phyloP scores from a whole-genome alignment of 2,797 vertebrate species.

The Meda fulgida region DNA sequence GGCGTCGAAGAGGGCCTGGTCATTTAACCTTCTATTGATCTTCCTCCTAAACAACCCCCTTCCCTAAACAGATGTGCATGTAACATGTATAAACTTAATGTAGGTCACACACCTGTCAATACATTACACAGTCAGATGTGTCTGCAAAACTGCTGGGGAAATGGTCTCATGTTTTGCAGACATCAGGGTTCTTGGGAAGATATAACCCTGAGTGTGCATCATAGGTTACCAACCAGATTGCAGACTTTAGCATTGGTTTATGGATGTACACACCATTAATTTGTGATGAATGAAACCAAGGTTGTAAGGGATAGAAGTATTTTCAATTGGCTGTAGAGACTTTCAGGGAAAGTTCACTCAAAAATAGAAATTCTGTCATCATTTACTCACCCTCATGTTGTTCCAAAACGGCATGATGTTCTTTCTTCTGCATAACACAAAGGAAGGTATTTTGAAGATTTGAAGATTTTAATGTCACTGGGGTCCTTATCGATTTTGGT shows the following conservation, averaged over 20 bases:
- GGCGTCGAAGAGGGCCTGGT: slow-evolving; percentile 66
- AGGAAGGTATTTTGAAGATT: not conserved
- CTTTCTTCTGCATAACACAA: not conserved
- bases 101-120: slow-evolving; percentile 48
- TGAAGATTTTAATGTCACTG: not conserved
- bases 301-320: not conserved
- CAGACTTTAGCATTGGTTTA: not conserved
- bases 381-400: not conserved
- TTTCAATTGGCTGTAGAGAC: not conserved
- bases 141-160: not conserved
- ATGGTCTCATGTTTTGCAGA: not conserved
- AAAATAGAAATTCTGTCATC: not conserved
- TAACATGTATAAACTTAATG: slow-evolving; percentile 41
- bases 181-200: not conserved
- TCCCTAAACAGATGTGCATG: slow-evolving; percentile 60
- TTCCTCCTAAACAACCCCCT: slow-evolving; percentile 65
- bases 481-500: not conserved
- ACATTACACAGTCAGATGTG: slow-evolving; percentile 19
- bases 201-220: not conserved
- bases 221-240: not conserved
- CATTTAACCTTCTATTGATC: slow-evolving; percentile 75
- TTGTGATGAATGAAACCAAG: not conserved
- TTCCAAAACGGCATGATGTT: not conserved
- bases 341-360: not conserved
- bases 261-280: not conserved